phyloP scores from a whole-genome alignment of 2,113 vertebrate genomes.

The Lanius ludovicianus region DNA sequence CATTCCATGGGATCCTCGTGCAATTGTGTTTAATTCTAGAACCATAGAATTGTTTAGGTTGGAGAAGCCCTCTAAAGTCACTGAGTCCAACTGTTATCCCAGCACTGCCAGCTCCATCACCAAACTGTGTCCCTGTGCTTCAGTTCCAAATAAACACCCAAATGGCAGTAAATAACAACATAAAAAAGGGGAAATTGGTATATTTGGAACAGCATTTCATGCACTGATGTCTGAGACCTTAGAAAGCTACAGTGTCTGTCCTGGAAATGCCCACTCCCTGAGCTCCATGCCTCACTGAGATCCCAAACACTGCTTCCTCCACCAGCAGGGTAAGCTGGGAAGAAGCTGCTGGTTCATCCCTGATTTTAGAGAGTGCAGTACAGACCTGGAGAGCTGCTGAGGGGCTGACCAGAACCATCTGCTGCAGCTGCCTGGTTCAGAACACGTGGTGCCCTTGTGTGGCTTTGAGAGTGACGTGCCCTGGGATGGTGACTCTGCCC shows the following conservation, averaged over 20 bases:
- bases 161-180: not conserved
- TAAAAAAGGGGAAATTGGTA: not conserved
- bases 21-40: not conserved
- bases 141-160: not conserved
- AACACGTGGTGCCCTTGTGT: rapidly evolving
- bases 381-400: not conserved
- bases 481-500: not conserved
- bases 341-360: not conserved
- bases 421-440: not conserved
- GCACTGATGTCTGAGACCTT: not conserved
- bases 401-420: not conserved
- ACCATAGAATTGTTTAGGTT: not conserved
- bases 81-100: not conserved
- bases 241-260: not conserved
- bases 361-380: not conserved
- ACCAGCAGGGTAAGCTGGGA: not conserved
- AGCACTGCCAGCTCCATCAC: not conserved
- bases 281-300: not conserved
- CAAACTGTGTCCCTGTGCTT: not conserved
- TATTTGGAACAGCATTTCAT: not conserved
- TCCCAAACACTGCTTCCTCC: not conserved
- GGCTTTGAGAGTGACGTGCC: not conserved
- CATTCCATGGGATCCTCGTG: rapidly evolving
- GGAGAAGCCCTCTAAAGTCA: not conserved
- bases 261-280: not conserved